Conservation (phyloP, 1,140 invertebrate species). For the Sinella curviseta region DNA sequence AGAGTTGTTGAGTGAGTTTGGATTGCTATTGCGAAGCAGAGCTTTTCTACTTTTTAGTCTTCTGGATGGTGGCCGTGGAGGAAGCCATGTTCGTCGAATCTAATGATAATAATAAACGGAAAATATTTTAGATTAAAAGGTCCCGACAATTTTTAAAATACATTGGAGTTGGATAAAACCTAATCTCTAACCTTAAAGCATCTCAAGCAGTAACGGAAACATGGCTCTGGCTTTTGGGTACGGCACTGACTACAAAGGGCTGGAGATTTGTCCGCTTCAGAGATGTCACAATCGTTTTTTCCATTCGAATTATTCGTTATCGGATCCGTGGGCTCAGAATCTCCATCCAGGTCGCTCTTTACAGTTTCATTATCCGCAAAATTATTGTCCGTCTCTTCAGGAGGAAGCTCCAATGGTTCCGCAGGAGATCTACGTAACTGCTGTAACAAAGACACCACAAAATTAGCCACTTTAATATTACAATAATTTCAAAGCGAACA, state of each 20-base stretch:
- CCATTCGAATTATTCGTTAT: constrained; percentile 34
- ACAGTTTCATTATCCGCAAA: constrained; percentile 23
- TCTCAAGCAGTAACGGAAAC: constrained; percentile 41
- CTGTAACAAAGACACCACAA: neutral
- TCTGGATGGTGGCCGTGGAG: constrained; percentile 32
- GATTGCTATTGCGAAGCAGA: neutral
- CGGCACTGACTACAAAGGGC: constrained; percentile 39
- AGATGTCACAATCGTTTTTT: constrained; percentile 29
- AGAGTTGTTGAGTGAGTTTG: neutral
- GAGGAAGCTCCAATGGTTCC: neutral
- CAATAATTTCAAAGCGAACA: neutral
- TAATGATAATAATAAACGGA: neutral
- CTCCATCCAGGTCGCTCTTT: neutral
- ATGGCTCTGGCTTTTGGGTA: constrained; percentile 28
- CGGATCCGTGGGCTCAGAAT: neutral
- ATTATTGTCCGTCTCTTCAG: constrained; percentile 28
- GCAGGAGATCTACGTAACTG: neutral
- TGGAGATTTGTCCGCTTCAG: too few species aligned
- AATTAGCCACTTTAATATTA: neutral
- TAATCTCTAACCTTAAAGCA: constrained; percentile 40
- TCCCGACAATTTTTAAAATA: too few species aligned
- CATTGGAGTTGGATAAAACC: too few species aligned
- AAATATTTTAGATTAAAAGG: neutral
- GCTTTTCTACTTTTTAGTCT: constrained; percentile 10
- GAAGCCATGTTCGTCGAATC: constrained; percentile 46